A percentile compares a stretch with the other conserved stretches of the same genome.
Evolutionary conservation across 2,888 invertebrate species (phyloP).

Genomic region (Brachypalpus laphriformis): DNA sequence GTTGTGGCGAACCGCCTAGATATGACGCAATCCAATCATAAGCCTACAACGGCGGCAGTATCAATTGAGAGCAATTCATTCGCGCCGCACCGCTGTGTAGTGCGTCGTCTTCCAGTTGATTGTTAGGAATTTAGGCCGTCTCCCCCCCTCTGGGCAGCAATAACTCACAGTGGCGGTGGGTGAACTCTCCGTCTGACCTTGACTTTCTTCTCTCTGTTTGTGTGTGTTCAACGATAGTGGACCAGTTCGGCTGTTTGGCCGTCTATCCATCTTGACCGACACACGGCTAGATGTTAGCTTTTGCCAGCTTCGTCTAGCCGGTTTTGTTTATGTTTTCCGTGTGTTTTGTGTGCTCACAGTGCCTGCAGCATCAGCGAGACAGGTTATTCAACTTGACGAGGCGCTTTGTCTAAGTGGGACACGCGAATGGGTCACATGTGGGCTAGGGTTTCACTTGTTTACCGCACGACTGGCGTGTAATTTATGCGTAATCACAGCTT

Average conservation of each 20-base stretch:
- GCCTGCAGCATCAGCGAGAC: slow-evolving; percentile 30
- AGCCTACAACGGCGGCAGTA: slow-evolving; percentile 8
- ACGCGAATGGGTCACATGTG: not conserved
- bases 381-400: slow-evolving; percentile 62
- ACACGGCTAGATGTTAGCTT: not conserved
- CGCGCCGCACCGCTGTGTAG: too few species aligned
- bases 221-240: slow-evolving; percentile 5
- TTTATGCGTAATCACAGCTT: not conserved
- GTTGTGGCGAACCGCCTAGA: not conserved
- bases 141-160: not conserved
- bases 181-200: slow-evolving; percentile 47
- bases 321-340: slow-evolving; percentile 4
- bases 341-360: not conserved
- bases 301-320: not conserved
- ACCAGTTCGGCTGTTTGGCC: slow-evolving; percentile 15
- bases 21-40: slow-evolving; percentile 70
- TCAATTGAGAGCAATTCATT: slow-evolving; percentile 46
- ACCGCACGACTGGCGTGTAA: not conserved
- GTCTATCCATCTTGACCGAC: not conserved
- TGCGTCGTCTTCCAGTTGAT: slow-evolving; percentile 48
- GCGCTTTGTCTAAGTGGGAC: not conserved
- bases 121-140: slow-evolving; percentile 10
- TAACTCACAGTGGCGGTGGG: not conserved
- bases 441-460: slow-evolving; percentile 1
- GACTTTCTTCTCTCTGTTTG: slow-evolving; percentile 29